A percentile compares a stretch with the other conserved stretches of the same genome.
These are phyloP conservation scores for Dendropsophus ebraccatus DNA, from an alignment of 2,113 vertebrate genomes.

Conservation along the genomic window DNA sequence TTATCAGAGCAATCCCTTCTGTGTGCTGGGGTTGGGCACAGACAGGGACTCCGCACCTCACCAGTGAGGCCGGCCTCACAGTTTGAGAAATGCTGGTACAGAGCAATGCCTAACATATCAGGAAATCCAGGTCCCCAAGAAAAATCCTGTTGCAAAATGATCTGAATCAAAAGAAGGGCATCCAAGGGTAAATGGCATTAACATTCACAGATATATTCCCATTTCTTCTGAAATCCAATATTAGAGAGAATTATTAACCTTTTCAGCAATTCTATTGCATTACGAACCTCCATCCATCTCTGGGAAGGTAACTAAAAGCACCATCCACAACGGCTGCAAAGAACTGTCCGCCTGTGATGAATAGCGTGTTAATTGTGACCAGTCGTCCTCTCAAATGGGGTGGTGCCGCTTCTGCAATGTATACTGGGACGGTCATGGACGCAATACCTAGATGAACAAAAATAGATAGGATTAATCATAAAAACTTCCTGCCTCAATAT, in stretches of 20 bases:
- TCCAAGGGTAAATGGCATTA: neutral
- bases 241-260: slow-evolving; percentile 58
- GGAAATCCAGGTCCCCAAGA: neutral
- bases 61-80: no score
- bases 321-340: slow-evolving; percentile 91
- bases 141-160: neutral
- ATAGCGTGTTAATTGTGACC: slow-evolving; percentile 92
- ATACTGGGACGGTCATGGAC: slow-evolving; percentile 97
- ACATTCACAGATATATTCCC: slow-evolving; percentile 18
- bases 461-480: slow-evolving; percentile 21
- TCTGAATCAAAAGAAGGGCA: neutral
- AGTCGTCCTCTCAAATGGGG: slow-evolving; percentile 88
- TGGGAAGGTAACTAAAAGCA: slow-evolving; percentile 88
- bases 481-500: neutral
- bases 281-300: slow-evolving; percentile 87
- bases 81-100: no score
- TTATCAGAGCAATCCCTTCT: no score
- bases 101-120: neutral
- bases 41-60: no score
- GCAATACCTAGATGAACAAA: slow-evolving; percentile 80
- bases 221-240: slow-evolving; percentile 36
- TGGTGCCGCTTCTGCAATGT: slow-evolving; percentile 95
- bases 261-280: slow-evolving; percentile 48
- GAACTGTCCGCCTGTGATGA: slow-evolving; percentile 98
- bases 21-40: no score